These are phyloP conservation scores for Taurulus bubalis DNA, from an alignment of 2,113 vertebrate species.

Conservation along the genomic window DNA sequence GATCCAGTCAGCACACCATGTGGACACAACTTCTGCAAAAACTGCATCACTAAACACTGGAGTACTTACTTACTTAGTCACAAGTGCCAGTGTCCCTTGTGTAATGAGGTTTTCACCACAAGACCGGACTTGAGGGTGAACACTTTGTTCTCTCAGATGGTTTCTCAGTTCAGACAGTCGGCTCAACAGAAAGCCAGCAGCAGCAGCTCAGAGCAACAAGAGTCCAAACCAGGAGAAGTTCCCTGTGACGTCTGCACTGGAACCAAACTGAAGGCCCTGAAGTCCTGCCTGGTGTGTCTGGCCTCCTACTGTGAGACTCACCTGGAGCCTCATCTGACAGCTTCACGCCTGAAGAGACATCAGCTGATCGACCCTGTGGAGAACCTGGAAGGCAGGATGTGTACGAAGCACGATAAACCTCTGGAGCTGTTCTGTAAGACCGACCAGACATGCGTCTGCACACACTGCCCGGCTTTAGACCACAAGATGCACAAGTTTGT, in stretches of 20 bases:
- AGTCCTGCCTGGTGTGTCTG: no score
- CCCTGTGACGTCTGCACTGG: no score
- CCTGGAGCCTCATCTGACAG: slow-evolving; percentile 40
- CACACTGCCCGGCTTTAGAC: slow-evolving; percentile 5
- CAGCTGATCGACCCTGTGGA: neutral
- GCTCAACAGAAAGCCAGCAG: no score
- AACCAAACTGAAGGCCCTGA: no score
- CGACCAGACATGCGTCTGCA: slow-evolving; percentile 23
- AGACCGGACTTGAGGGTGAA: slow-evolving; percentile 4
- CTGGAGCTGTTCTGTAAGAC: neutral
- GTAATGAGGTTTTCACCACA: neutral
- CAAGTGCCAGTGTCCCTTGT: neutral
- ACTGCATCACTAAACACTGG: slow-evolving; percentile 25
- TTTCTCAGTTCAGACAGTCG: no score
- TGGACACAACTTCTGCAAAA: slow-evolving; percentile 40
- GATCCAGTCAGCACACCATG: slow-evolving; percentile 26
- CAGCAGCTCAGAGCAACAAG: no score
- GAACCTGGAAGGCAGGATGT: neutral
- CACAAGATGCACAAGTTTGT: slow-evolving; percentile 10
- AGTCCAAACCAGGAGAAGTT: no score
- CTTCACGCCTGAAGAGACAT: neutral
- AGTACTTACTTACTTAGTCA: neutral
- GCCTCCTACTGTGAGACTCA: slow-evolving; percentile 1
- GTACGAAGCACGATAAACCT: neutral
- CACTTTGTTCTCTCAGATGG: neutral